Conservation (phyloP, 2,113 vertebrate genomes). For the Xenopus laevis region DNA sequence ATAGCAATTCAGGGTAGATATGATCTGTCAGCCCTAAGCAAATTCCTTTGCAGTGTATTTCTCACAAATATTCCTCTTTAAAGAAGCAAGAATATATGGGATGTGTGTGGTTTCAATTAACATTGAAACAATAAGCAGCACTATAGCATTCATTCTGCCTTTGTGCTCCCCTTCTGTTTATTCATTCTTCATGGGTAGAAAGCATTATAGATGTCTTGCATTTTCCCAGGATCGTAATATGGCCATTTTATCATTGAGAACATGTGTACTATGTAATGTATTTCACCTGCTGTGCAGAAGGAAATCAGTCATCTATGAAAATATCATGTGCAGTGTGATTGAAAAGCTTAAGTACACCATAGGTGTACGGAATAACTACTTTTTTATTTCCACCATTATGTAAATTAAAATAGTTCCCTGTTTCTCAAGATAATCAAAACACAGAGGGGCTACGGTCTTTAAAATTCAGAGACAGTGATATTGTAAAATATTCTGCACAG, state of each 20-base stretch:
- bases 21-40: no score
- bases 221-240: slow-evolving; percentile 28
- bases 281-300: slow-evolving; percentile 8
- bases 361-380: slow-evolving; percentile 24
- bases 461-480: slow-evolving; percentile 44
- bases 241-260: slow-evolving; percentile 32
- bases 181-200: background rate
- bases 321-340: slow-evolving; percentile 17
- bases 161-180: background rate
- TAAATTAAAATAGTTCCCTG: slow-evolving; percentile 42
- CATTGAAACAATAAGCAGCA: background rate
- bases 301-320: background rate
- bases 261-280: slow-evolving; percentile 25
- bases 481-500: slow-evolving; percentile 48
- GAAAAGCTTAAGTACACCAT: slow-evolving; percentile 25
- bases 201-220: slow-evolving; percentile 24
- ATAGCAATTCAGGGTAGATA: no score
- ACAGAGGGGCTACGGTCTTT: slow-evolving; percentile 36
- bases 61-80: no score
- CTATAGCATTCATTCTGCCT: background rate
- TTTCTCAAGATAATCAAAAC: slow-evolving; percentile 45
- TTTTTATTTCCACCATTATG: slow-evolving; percentile 41
- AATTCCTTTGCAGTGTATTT: no score
- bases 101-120: no score
- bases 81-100: no score